Percentiles rank a stretch among this genome's conserved stretches.
Evolutionary conservation across 2,113 vertebrate species (phyloP).

Genomic region (Scomber colias): DNA sequence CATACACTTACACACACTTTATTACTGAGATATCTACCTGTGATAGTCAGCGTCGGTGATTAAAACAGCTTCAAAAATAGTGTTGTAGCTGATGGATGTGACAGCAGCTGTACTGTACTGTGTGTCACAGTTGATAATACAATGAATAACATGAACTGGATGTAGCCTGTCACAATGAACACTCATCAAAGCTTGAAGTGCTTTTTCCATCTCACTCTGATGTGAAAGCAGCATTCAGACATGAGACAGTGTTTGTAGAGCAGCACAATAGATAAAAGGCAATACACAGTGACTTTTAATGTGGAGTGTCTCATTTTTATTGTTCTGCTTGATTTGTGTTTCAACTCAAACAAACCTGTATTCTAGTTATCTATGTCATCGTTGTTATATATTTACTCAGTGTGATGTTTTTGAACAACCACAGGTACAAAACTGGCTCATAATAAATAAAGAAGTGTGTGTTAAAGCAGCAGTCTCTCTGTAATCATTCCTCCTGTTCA

Average conservation of each 20-base stretch:
- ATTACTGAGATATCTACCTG: background rate
- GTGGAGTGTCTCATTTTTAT: slow-evolving; percentile 9
- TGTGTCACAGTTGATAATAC: slow-evolving; percentile 11
- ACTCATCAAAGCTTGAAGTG: background rate
- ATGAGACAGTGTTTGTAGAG: slow-evolving; percentile 19
- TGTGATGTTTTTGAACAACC: no score
- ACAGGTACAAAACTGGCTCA: no score
- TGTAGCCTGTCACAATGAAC: slow-evolving; percentile 16
- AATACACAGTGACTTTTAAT: slow-evolving; percentile 7
- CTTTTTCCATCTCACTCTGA: slow-evolving; percentile 14
- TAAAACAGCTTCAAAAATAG: background rate
- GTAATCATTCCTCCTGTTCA: no score
- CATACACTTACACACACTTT: background rate
- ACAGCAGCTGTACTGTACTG: background rate
- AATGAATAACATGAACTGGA: slow-evolving; percentile 6
- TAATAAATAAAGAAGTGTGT: no score
- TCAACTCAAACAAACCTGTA: no score
- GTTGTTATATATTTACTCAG: no score
- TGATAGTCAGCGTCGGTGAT: background rate
- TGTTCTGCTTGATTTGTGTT: background rate
- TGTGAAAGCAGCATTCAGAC: slow-evolving; percentile 7
- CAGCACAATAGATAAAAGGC: slow-evolving; percentile 8
- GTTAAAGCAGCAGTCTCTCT: no score
- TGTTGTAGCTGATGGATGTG: background rate
- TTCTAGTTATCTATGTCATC: no score